phyloP scores from a whole-genome alignment of 2,888 invertebrate genomes.

The Hydrotaea diabolus region DNA sequence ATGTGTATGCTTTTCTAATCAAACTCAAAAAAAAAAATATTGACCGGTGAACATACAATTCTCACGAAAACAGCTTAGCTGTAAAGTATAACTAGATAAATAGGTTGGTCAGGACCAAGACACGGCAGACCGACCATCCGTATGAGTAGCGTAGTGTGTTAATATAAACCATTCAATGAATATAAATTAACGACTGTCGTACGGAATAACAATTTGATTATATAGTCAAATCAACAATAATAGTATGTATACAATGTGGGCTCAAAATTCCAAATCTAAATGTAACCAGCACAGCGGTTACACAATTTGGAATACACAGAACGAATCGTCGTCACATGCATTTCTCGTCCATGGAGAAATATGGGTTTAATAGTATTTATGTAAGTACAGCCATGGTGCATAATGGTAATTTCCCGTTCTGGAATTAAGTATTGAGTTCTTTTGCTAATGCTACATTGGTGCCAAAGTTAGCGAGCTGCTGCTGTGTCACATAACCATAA shows the following conservation, averaged over 20 bases:
- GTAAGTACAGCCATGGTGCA: neutral
- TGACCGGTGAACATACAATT: too few species aligned
- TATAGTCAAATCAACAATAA: conserved; percentile 12
- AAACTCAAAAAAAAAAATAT: too few species aligned
- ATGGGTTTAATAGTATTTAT: neutral
- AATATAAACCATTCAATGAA: too few species aligned
- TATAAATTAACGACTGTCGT: neutral
- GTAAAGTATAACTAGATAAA: too few species aligned
- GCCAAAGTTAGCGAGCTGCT: conserved; percentile 75
- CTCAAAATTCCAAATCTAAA: neutral
- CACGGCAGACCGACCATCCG: neutral
- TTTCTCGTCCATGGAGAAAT: neutral
- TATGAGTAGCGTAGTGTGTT: neutral
- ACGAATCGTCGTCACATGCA: neutral
- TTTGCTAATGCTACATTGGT: conserved; percentile 69
- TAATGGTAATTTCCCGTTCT: neutral
- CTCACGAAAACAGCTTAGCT: too few species aligned
- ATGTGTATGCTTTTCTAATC: too few species aligned
- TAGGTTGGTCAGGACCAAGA: neutral
- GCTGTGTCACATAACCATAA: conserved; percentile 76
- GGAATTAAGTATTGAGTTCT: conserved; percentile 50
- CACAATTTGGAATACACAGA: neutral
- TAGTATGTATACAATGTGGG: neutral
- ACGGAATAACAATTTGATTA: conserved; percentile 12
- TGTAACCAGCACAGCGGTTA: conserved; percentile 6